These are phyloP conservation scores for Coracias cyanogaster DNA, from an alignment of 2,797 vertebrate species.

Conservation along the genomic window DNA sequence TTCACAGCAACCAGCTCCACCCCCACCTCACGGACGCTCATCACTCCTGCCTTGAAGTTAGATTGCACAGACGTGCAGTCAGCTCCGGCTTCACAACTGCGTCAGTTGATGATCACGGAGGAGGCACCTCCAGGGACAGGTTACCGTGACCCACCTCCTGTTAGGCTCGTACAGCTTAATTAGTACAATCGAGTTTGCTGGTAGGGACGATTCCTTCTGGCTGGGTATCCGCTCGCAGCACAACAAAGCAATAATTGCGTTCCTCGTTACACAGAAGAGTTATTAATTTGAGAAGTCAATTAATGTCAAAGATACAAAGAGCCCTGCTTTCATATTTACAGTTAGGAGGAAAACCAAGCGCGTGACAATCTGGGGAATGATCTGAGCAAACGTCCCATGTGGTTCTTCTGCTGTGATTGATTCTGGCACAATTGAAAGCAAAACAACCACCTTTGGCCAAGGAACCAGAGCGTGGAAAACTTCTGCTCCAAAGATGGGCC, in stretches of 20 bases:
- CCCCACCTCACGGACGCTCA: neutral
- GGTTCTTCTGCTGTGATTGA: neutral
- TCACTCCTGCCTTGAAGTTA: neutral
- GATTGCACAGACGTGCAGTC: neutral
- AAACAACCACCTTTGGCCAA: neutral
- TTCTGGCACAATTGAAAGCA: neutral
- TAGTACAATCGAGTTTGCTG: conserved; percentile 32
- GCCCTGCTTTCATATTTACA: conserved; percentile 52
- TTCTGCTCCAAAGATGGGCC: no score
- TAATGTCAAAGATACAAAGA: conserved; percentile 65
- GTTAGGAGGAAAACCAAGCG: neutral
- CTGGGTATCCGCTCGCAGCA: conserved; percentile 32
- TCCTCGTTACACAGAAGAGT: conserved; percentile 34
- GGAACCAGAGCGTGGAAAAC: neutral
- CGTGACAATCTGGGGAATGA: neutral
- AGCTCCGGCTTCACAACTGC: no score
- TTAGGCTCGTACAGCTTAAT: conserved; percentile 45
- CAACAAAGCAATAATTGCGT: conserved; percentile 45
- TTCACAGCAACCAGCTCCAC: neutral
- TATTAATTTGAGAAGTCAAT: conserved; percentile 67
- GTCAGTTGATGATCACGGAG: neutral
- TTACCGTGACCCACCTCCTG: conserved; percentile 11
- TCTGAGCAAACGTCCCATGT: neutral
- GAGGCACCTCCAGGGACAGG: conserved; percentile 39
- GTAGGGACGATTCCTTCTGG: conserved; percentile 47